These are phyloP conservation scores for Bombylius discolor DNA, from an alignment of 2,888 invertebrate species.

Conservation along the genomic window DNA sequence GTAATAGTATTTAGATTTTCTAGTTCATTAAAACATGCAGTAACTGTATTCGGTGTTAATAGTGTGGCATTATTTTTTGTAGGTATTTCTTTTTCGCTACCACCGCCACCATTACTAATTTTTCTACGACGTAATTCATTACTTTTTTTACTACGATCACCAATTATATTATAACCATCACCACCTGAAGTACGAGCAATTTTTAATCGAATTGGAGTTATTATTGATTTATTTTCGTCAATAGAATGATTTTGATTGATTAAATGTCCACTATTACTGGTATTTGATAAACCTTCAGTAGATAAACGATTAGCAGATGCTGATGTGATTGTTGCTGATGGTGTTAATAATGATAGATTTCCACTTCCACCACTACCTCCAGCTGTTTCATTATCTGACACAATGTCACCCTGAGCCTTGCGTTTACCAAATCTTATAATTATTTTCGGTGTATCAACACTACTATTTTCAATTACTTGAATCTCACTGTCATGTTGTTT, in stretches of 20 bases:
- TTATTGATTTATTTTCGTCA: slow-evolving; percentile 40
- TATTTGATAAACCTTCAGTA: slow-evolving; percentile 31
- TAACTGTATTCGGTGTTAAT: not conserved
- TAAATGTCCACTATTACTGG: slow-evolving; percentile 35
- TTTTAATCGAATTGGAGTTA: slow-evolving; percentile 73
- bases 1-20: too few relatives aligned
- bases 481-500: slow-evolving; percentile 44
- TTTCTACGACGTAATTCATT: not conserved
- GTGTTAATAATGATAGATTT: not conserved
- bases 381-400: slow-evolving; percentile 13
- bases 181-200: slow-evolving; percentile 69
- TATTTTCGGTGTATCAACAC: slow-evolving; percentile 51
- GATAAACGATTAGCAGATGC: not conserved
- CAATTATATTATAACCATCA: slow-evolving; percentile 40
- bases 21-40: too few relatives aligned
- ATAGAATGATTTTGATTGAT: slow-evolving; percentile 39
- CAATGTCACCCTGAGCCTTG: slow-evolving; percentile 27
- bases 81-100: slow-evolving; percentile 11
- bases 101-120: slow-evolving; percentile 10
- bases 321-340: not conserved
- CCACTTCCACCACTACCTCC: slow-evolving; percentile 5
- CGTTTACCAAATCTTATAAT: slow-evolving; percentile 52
- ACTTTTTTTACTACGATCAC: slow-evolving; percentile 12
- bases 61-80: slow-evolving; percentile 9
- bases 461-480: slow-evolving; percentile 39